Conservation (phyloP, 2,797 vertebrate genomes). For the Phalloptychus januarius region DNA sequence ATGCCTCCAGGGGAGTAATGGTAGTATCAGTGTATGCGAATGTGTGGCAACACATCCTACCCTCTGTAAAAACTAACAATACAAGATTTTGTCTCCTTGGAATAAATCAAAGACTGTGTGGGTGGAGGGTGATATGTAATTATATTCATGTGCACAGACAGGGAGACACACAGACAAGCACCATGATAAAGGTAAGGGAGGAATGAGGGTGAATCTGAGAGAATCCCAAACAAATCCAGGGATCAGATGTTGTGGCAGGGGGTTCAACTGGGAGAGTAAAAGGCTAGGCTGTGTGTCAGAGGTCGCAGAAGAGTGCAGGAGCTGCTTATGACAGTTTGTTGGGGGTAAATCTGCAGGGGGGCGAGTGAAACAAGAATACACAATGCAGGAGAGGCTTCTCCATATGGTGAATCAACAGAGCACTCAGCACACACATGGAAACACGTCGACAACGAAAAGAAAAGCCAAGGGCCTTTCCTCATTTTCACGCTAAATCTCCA, state of each 20-base stretch:
- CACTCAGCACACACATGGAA: conserved; percentile 11
- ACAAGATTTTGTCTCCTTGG: conserved; percentile 47
- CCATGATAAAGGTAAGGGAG: conserved; percentile 37
- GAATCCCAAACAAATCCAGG: conserved; percentile 73
- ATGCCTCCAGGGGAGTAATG: conserved; percentile 24
- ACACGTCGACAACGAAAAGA: conserved; percentile 34
- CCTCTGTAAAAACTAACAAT: conserved; percentile 52
- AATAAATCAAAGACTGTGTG: conserved; percentile 62
- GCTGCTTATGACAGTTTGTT: conserved; percentile 53
- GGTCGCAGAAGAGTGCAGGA: conserved; percentile 38
- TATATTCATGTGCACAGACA: conserved; percentile 59
- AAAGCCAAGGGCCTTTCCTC: conserved; percentile 48
- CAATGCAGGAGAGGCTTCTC: conserved; percentile 67
- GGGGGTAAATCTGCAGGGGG: conserved; percentile 47
- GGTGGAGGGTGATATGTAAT: conserved; percentile 67
- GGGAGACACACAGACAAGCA: conserved; percentile 39
- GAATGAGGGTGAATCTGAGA: conserved; percentile 56
- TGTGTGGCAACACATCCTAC: conserved; percentile 40
- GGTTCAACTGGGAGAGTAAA: neutral
- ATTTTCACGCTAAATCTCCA: conserved; percentile 70
- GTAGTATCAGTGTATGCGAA: conserved; percentile 26
- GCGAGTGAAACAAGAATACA: conserved; percentile 56
- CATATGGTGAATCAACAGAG: conserved; percentile 59
- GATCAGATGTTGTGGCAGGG: conserved; percentile 59
- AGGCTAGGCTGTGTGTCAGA: conserved; percentile 10